Base-by-base conservation (phyloP, 2,113 vertebrate genomes). In the Lepus timidus region DNA sequence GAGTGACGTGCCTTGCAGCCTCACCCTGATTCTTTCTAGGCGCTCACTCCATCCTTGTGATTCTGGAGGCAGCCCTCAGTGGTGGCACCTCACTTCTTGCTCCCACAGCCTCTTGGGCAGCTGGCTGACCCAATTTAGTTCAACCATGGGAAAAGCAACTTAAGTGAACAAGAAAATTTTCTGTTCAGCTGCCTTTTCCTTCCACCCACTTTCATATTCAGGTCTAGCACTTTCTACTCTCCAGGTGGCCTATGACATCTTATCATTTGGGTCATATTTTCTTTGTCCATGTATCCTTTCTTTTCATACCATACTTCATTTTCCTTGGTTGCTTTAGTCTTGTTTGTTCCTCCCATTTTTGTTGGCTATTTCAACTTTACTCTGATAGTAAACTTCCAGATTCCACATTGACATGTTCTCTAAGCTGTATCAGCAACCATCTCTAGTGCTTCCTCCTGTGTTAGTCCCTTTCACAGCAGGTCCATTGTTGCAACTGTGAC, bases 11-110 rank as follows among this genome's bases (percentile, higher is more conserved):
- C 44, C 52, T 78, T 51, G 67, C 31, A 25, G 20, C 0, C 23
- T 92, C 51, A 70, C 10, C 36, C 76, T 62, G 79, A 62, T 52
- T 92, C 23, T n/a, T 91, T 88, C 89, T 88, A 10, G 68, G 49
- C 61, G 91, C 61, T 36, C 52, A 20, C 33, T 79, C 33, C 68
- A 55, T 3, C 8, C 12, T 92, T 55, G 6, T 55, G 9, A 23
- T 44, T 71, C 44, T 79, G 44, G 44, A 80, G 65, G 17, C 33
- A 73, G 44, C 7, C 22, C 16, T 85, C 33, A 23, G 20, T 36
- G 14, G 27, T 22, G 44, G 27, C 14, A 55, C 29, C 62, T 84
- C 6, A 36, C 9, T 61, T 44, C 9, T 49, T 70, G 19, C 12
- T 83, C 61, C 85, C 31, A 49, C 44, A 78, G n/a, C 14, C 14